Base-by-base conservation (phyloP, 2,888 invertebrate genomes). In the Trissolcus brochymenae region DNA sequence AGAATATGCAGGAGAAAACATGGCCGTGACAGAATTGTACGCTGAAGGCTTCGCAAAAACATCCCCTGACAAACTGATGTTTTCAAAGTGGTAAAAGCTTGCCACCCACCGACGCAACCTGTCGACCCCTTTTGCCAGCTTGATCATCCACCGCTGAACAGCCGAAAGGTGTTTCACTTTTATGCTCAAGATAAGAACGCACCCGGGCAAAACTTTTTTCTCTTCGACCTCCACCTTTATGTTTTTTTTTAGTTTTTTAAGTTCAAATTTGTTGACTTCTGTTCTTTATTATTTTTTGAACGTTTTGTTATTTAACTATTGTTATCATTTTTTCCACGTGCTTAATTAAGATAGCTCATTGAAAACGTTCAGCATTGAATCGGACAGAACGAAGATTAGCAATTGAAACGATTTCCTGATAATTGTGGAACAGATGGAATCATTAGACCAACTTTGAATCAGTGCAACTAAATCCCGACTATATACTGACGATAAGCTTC, bases 51-150 rank as follows among this genome's bases (percentile, higher is more conserved):
- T 75, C 76, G 82, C 80, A 84, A 85, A 85, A 85, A 84, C 82
- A 82, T 81, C 71, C 77, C 82, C 82, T 85, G 86, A 86, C 84
- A 83, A 82, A 82, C 83, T 84, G 84, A 85, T 83, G 83, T 82
- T 86, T 80, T 81, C 66, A 76, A 82, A 81, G 81, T 83, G 84
- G 83, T 86, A 85, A 86, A 87, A 87, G 84, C 84, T 29, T 35
- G 25, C 78, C 82, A 83, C 85, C 84, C 86, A 84, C 85, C 84
- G 84, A 80, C 51, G 50, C 61, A 60, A 76, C 67, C 79, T 66
- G 57, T 57, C 72, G 74, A 60, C 65, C 55, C 65, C 59, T 61
- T 64, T 51, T 55, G 64, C 62, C 25, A 53, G 76, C 40, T 71
- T 60, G 76, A 83, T 84, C 82, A 80, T 82, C 81, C 75, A 68